Percentiles rank a stretch among this genome's conserved stretches.
phyloP scores from a whole-genome alignment of 2,888 invertebrate species.

The Drosophila kuntzei region DNA sequence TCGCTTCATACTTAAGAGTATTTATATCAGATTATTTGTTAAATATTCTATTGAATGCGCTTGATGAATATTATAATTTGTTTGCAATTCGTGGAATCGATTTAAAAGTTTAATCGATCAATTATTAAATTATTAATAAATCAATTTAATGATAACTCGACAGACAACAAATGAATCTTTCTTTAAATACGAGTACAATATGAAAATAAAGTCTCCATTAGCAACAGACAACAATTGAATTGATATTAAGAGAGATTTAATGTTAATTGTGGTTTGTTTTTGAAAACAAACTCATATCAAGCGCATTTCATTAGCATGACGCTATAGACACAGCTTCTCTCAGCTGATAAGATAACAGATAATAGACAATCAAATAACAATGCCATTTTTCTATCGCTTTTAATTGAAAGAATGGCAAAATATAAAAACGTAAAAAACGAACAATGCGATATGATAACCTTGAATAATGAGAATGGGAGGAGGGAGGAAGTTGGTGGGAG shows the following conservation, averaged over 20 bases:
- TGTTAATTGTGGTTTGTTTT: not conserved
- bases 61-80: not conserved
- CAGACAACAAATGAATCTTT: slow-evolving; percentile 14
- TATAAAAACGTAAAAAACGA: not conserved
- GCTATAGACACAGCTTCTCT: slow-evolving; percentile 4
- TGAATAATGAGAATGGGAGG: slow-evolving; percentile 2
- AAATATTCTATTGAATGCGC: not conserved
- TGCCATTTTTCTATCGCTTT: slow-evolving; percentile 9
- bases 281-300: not conserved
- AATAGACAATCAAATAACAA: slow-evolving; percentile 7
- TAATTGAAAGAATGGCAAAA: slow-evolving; percentile 13
- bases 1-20: no score
- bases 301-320: not conserved
- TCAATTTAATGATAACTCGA: not conserved
- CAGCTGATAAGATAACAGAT: slow-evolving; percentile 18
- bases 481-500: not conserved
- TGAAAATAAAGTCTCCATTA: not conserved
- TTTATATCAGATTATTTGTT: not conserved
- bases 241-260: not conserved
- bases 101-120: slow-evolving; percentile 6
- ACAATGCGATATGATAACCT: slow-evolving; percentile 19
- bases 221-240: slow-evolving; percentile 8
- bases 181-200: no score
- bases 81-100: slow-evolving; percentile 1
- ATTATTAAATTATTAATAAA: not conserved